Percentiles rank a stretch among this genome's conserved stretches.
Evolutionary conservation across 2,797 vertebrate species (phyloP).

Genomic region (Gastrophryne carolinensis): DNA sequence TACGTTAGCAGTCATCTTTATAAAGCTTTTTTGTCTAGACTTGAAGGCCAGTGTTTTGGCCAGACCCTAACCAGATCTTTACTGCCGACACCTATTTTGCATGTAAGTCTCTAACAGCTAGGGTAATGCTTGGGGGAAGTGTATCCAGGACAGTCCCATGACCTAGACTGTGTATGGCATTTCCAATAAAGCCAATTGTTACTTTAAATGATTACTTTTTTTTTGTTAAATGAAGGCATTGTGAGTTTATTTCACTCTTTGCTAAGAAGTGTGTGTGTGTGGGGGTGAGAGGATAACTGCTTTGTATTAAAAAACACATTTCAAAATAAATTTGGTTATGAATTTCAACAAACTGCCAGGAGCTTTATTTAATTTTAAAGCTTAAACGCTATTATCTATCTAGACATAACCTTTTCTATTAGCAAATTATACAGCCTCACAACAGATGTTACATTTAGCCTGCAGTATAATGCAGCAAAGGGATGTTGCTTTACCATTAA

Average conservation of each 20-base stretch:
- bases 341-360: constrained; percentile 31
- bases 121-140: too few species aligned
- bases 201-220: too few species aligned
- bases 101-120: too few species aligned
- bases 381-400: constrained; percentile 31
- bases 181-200: too few species aligned
- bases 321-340: constrained; percentile 12
- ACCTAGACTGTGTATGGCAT: too few species aligned
- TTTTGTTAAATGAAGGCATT: not conserved
- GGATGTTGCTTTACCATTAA: constrained; percentile 12
- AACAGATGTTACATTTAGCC: constrained; percentile 31
- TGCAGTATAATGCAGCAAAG: constrained; percentile 23
- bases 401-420: constrained; percentile 33
- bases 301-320: constrained; percentile 18
- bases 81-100: too few species aligned
- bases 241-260: not conserved
- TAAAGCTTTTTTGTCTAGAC: too few species aligned
- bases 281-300: not conserved
- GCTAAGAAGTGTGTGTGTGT: not conserved
- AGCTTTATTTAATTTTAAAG: constrained; percentile 43
- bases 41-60: too few species aligned
- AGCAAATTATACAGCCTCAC: constrained; percentile 19
- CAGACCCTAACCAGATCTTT: too few species aligned
- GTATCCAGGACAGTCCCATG: too few species aligned
- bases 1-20: too few species aligned